phyloP scores from a whole-genome alignment of 2,797 vertebrate genomes.

The Enteromius afrohamiltoni region DNA sequence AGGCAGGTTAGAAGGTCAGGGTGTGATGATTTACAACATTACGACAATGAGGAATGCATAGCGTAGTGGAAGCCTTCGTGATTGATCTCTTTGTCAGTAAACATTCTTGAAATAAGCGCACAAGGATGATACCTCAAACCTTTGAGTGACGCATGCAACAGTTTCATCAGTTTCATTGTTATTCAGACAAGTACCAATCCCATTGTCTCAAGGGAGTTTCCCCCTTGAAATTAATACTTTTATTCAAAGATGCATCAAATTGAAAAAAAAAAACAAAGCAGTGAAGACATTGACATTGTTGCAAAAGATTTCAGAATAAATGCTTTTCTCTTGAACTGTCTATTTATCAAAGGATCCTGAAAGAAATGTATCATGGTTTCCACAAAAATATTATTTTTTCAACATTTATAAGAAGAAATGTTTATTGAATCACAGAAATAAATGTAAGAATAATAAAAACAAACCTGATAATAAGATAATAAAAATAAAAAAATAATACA shows the following conservation, averaged over 20 bases:
- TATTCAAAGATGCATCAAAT: not conserved
- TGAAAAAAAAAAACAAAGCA: too few species aligned
- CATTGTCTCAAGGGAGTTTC: not conserved
- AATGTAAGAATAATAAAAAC: too few species aligned
- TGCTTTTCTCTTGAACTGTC: not conserved
- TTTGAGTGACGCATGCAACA: not conserved
- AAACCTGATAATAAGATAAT: too few species aligned
- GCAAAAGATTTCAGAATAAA: not conserved
- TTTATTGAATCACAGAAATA: too few species aligned
- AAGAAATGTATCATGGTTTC: not conserved
- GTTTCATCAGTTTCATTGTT: not conserved
- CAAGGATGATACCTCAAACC: not conserved
- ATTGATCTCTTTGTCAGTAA: not conserved
- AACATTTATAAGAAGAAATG: not conserved
- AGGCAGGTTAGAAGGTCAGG: not conserved
- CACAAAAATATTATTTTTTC: not conserved
- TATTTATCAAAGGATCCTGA: not conserved
- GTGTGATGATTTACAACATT: constrained; percentile 10
- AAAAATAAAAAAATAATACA: too few species aligned
- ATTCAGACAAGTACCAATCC: not conserved
- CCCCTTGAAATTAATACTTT: not conserved
- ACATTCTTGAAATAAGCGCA: not conserved
- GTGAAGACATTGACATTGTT: not conserved
- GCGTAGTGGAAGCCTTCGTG: not conserved
- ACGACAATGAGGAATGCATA: not conserved